Evolutionary conservation across 2,888 invertebrate genomes (phyloP).

Genomic region (Tenthredo amoena): DNA sequence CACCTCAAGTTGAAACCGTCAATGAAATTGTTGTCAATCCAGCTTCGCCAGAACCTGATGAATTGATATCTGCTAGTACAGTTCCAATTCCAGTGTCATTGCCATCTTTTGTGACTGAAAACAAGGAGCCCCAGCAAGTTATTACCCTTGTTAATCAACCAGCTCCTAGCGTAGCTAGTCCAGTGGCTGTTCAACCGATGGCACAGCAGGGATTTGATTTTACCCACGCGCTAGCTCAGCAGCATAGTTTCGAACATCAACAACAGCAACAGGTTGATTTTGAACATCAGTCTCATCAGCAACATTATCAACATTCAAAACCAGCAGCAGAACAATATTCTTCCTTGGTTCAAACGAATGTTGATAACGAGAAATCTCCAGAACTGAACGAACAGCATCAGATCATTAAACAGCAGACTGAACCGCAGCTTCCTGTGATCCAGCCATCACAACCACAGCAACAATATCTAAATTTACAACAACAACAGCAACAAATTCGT

Average conservation of each 20-base stretch:
- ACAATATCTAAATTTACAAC: conserved; percentile 55
- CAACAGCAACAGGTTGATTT: conserved; percentile 24
- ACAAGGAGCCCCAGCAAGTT: conserved; percentile 69
- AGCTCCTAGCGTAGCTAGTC: conserved; percentile 70
- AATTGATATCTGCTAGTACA: not conserved
- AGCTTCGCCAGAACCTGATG: not conserved
- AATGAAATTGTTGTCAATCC: not conserved
- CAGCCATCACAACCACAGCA: conserved; percentile 17
- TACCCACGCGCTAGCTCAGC: not conserved
- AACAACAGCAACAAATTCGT: conserved; percentile 55
- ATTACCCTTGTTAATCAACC: conserved; percentile 70
- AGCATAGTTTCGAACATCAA: conserved; percentile 29
- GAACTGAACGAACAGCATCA: conserved; percentile 54
- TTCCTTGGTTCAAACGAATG: not conserved
- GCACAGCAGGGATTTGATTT: conserved; percentile 65
- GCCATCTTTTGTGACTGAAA: conserved; percentile 58
- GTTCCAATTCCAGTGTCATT: conserved; percentile 58
- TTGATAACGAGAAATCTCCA: conserved; percentile 45
- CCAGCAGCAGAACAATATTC: conserved; percentile 32
- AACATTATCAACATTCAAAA: conserved; percentile 26
- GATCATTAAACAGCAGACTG: conserved; percentile 2
- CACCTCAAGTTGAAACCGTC: conserved; percentile 26
- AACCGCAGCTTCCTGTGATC: conserved; percentile 9
- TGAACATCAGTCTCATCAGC: conserved; percentile 57
- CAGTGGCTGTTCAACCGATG: conserved; percentile 70